phyloP scores from a whole-genome alignment of 2,888 invertebrate genomes.

The Pediacus dermestoides region DNA sequence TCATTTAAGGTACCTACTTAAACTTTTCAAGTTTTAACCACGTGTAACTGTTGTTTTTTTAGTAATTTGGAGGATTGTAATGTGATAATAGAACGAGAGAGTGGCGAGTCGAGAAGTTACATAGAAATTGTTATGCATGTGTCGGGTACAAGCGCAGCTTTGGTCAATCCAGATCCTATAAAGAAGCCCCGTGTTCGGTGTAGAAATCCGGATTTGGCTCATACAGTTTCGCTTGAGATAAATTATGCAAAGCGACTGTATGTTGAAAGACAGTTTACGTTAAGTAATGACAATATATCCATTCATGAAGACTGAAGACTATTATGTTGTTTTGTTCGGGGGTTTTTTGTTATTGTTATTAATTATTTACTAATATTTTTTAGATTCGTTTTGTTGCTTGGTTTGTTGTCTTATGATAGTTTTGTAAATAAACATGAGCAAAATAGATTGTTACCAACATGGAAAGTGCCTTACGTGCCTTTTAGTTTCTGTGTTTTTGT shows the following conservation, averaged over 20 bases:
- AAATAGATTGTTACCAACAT: too few species aligned
- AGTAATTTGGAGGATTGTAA: slow-evolving; percentile 66
- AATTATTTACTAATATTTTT: too few species aligned
- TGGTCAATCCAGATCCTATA: slow-evolving; percentile 53
- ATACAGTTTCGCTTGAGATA: slow-evolving; percentile 73
- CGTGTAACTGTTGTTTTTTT: slow-evolving; percentile 25
- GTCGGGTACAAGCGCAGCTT: slow-evolving; percentile 48
- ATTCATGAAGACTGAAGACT: slow-evolving; percentile 41
- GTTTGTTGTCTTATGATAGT: too few species aligned
- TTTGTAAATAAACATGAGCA: too few species aligned
- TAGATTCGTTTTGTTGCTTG: too few species aligned
- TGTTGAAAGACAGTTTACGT: slow-evolving; percentile 75
- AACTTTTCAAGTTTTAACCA: slow-evolving; percentile 11
- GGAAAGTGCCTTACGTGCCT: too few species aligned
- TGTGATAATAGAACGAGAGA: slow-evolving; percentile 54
- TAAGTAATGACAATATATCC: slow-evolving; percentile 43
- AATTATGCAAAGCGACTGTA: slow-evolving; percentile 84
- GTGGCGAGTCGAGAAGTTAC: slow-evolving; percentile 54
- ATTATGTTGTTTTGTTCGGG: too few species aligned
- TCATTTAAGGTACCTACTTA: slow-evolving; percentile 55
- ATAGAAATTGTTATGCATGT: slow-evolving; percentile 68
- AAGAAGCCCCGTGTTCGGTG: slow-evolving; percentile 76
- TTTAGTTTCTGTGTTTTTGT: too few species aligned
- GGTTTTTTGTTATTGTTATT: too few species aligned
- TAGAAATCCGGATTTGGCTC: slow-evolving; percentile 67